Evolutionary conservation across 2,797 vertebrate genomes (phyloP).

Genomic region (Saxicola maurus): DNA sequence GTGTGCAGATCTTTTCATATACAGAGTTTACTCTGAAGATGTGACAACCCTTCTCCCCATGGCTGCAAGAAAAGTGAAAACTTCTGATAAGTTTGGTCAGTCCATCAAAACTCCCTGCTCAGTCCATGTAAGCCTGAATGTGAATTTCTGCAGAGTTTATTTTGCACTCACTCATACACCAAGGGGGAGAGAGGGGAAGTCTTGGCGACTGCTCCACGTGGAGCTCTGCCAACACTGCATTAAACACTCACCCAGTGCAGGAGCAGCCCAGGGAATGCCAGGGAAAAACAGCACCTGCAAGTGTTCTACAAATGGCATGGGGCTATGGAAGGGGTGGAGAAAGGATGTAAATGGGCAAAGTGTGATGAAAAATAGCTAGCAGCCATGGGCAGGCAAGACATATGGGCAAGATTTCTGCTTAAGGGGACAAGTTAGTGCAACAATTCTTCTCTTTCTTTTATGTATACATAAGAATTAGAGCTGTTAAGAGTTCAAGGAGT

Average conservation of each 20-base stretch:
- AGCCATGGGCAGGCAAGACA: not conserved
- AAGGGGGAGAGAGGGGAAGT: not conserved
- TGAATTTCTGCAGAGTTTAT: constrained; percentile 14
- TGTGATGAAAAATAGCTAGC: not conserved
- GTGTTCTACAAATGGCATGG: not conserved
- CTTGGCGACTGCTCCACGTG: not conserved
- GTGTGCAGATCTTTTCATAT: constrained; percentile 40
- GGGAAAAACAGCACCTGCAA: constrained; percentile 16
- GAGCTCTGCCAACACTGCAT: not conserved
- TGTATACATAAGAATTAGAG: not conserved
- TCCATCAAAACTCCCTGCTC: not conserved
- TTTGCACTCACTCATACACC: not conserved
- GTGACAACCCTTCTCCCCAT: not conserved
- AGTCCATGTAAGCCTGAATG: not conserved
- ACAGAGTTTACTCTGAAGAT: constrained; percentile 20
- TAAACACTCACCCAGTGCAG: not conserved
- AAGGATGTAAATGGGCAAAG: not conserved
- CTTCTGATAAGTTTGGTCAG: not conserved
- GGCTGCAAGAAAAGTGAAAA: constrained; percentile 24
- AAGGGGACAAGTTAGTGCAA: not conserved
- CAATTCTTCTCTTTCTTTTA: not conserved
- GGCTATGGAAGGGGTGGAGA: not conserved
- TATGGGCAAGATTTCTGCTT: not conserved
- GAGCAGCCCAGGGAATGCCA: not conserved
- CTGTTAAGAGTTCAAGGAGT: not conserved